phyloP scores from a whole-genome alignment of 2,797 vertebrate species.

The Bradypodion ventrale region DNA sequence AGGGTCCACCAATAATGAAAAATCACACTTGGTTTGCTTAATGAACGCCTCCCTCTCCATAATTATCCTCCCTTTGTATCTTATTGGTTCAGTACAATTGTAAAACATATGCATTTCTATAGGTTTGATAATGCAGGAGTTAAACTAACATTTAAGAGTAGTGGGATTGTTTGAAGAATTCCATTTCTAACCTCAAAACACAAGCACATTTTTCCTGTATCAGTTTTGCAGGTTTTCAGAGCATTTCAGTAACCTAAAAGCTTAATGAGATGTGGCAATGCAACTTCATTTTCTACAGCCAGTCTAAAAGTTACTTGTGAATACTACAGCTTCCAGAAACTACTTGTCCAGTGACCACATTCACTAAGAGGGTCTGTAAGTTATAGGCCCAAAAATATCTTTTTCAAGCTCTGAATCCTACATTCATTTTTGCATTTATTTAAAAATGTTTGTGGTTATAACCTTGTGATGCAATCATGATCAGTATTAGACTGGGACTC shows the following conservation, averaged over 20 bases:
- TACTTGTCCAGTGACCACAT: neutral
- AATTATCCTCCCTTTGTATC: neutral
- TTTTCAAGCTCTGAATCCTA: neutral
- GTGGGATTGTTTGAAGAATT: neutral
- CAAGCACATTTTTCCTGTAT: neutral
- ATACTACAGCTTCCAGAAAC: neutral
- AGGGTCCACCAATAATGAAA: neutral
- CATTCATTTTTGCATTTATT: neutral
- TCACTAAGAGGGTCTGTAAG: neutral
- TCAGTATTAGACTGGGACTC: no score
- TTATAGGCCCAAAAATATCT: neutral
- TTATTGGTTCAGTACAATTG: neutral
- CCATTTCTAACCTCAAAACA: neutral
- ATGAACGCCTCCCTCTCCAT: no score
- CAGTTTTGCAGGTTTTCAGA: neutral
- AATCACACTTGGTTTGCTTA: neutral
- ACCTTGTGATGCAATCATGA: no score
- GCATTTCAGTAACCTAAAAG: neutral
- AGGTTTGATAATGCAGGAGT: neutral
- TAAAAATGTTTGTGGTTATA: neutral
- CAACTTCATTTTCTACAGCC: neutral
- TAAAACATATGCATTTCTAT: neutral
- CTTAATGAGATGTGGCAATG: no score
- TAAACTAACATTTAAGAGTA: neutral
- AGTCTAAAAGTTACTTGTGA: neutral